Percentiles rank a stretch among this genome's conserved stretches.
phyloP scores from a whole-genome alignment of 1,140 invertebrate genomes.

The Galendromus occidentalis region DNA sequence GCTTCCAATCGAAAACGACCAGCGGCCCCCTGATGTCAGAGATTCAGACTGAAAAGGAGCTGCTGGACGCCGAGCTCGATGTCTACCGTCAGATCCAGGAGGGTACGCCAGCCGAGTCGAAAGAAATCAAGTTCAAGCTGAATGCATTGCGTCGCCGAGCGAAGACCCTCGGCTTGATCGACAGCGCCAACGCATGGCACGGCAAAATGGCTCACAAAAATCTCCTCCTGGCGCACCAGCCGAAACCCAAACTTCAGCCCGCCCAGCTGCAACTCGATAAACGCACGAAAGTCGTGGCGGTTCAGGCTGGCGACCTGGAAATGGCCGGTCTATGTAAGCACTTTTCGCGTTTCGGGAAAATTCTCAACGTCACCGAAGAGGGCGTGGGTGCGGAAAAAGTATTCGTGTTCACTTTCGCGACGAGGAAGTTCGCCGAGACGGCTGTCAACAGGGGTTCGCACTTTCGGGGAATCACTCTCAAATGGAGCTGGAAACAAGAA shows the following conservation, averaged over 20 bases:
- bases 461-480: neutral
- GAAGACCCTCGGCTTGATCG: neutral
- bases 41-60: conserved; percentile 49
- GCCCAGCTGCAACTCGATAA: neutral
- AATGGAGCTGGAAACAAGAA: conserved; percentile 5
- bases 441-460: neutral
- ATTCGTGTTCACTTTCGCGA: conserved; percentile 14
- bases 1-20: neutral
- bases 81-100: conserved; percentile 60
- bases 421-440: conserved; percentile 14
- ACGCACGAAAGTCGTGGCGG: neutral
- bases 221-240: neutral
- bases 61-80: conserved; percentile 68
- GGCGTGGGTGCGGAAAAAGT: neutral
- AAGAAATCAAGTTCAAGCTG: conserved; percentile 13
- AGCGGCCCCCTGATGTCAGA: neutral
- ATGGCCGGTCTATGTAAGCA: conserved; percentile 9
- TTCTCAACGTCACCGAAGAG: neutral
- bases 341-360: neutral
- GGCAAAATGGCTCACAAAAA: neutral
- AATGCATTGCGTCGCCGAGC: neutral
- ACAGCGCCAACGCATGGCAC: neutral
- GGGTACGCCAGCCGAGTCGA: conserved; percentile 31
- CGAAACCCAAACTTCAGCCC: neutral
- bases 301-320: neutral